These are phyloP conservation scores for Mesorhabditis sp. DNA, from an alignment of 2,888 invertebrate genomes.

Conservation along the genomic window DNA sequence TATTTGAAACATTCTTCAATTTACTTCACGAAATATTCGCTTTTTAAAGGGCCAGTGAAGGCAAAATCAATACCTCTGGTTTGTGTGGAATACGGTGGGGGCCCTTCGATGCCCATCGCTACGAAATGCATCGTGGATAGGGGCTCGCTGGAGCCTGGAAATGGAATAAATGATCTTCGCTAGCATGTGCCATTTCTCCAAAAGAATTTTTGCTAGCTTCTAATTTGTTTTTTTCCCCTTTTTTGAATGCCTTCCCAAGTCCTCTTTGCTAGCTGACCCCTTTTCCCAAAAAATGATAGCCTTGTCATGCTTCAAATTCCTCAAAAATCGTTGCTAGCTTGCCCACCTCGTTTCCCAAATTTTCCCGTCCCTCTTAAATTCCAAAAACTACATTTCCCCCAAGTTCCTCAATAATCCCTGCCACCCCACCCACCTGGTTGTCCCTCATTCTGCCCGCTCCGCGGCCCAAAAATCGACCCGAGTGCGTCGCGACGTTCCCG, in stretches of 20 bases:
- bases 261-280: too few species aligned
- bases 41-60: background rate
- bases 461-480: background rate
- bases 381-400: background rate
- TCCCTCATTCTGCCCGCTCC: background rate
- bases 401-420: background rate
- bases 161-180: slow-evolving; percentile 8
- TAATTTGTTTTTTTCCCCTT: background rate
- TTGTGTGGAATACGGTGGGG: slow-evolving; percentile 44
- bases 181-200: slow-evolving; percentile 12
- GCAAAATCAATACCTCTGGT: slow-evolving; percentile 7
- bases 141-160: slow-evolving; percentile 20
- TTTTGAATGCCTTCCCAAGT: background rate
- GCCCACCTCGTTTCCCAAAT: too few species aligned
- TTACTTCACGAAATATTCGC: background rate
- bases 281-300: too few species aligned
- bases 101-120: slow-evolving; percentile 42
- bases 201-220: background rate
- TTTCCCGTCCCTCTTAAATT: too few species aligned
- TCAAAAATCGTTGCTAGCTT: too few species aligned
- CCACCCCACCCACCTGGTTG: background rate
- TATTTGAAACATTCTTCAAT: background rate
- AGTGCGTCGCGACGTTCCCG: background rate
- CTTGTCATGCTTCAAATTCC: too few species aligned
- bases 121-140: slow-evolving; percentile 34